A percentile compares a stretch with the other conserved stretches of the same genome.
phyloP scores from a whole-genome alignment of 2,888 invertebrate genomes.

The Pachliopta kotzebuea region DNA sequence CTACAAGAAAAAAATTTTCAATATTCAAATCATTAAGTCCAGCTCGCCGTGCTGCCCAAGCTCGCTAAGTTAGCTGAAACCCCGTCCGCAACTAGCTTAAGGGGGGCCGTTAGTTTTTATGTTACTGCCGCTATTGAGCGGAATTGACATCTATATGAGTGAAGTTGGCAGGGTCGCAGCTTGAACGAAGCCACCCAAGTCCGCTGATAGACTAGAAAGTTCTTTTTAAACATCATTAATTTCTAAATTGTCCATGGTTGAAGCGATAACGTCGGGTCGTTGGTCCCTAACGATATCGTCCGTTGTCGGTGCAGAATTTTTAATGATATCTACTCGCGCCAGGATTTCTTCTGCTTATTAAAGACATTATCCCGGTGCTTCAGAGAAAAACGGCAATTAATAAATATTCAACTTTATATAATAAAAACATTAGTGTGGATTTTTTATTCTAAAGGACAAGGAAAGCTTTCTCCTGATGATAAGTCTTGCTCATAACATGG shows the following conservation, averaged over 20 bases:
- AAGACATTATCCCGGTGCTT: background rate
- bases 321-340: conserved; percentile 38
- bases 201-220: conserved; percentile 40
- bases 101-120: conserved; percentile 63
- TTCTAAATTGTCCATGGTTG: conserved; percentile 37
- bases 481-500: no score
- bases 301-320: conserved; percentile 34
- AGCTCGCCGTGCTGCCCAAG: conserved; percentile 16
- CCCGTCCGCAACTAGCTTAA: conserved; percentile 29
- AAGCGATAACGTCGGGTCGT: conserved; percentile 35
- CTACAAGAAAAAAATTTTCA: background rate
- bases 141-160: conserved; percentile 69
- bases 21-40: conserved; percentile 14
- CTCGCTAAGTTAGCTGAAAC: conserved; percentile 2
- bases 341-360: conserved; percentile 9
- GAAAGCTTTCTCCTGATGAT: no score
- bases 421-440: no score
- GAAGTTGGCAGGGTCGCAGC: conserved; percentile 41
- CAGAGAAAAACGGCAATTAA: conserved; percentile 22
- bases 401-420: conserved; percentile 10
- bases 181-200: conserved; percentile 40
- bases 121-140: conserved; percentile 59
- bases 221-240: conserved; percentile 43
- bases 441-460: no score
- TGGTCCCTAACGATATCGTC: conserved; percentile 33